A percentile compares a stretch with the other conserved stretches of the same genome.
phyloP scores from a whole-genome alignment of 2,113 vertebrate species.

The Epinephelus moara region DNA sequence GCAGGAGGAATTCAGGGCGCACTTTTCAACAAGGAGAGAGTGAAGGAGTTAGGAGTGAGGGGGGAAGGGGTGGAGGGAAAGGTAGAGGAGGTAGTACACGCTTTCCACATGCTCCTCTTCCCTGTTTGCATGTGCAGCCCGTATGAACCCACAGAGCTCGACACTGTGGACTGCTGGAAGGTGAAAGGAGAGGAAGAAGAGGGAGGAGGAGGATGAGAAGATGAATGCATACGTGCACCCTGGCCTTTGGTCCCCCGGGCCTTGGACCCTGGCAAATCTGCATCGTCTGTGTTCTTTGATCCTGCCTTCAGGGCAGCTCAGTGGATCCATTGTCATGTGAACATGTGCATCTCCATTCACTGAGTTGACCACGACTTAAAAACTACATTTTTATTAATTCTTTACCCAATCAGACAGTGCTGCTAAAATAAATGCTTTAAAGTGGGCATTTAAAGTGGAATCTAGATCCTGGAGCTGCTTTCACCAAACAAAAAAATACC shows the following conservation, averaged over 20 bases:
- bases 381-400: slow-evolving; percentile 1
- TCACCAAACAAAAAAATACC: background rate
- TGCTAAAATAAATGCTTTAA: background rate
- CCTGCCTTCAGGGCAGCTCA: slow-evolving; percentile 43
- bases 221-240: slow-evolving; percentile 40
- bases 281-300: slow-evolving; percentile 64
- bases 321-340: slow-evolving; percentile 56
- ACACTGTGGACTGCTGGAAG: slow-evolving; percentile 12
- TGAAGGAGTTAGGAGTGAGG: background rate
- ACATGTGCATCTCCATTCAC: slow-evolving; percentile 59
- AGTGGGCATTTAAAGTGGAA: slow-evolving; percentile 14
- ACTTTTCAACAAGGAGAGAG: slow-evolving; percentile 49
- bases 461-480: background rate
- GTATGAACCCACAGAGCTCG: slow-evolving; percentile 35
- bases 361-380: background rate
- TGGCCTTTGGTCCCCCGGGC: slow-evolving; percentile 34
- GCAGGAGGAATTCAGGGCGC: slow-evolving; percentile 40
- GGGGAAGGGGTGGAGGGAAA: background rate
- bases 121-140: slow-evolving; percentile 49
- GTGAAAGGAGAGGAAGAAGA: slow-evolving; percentile 26
- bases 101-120: slow-evolving; percentile 58
- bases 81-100: slow-evolving; percentile 29
- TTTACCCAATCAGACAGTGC: background rate
- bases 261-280: slow-evolving; percentile 42
- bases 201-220: slow-evolving; percentile 26